A percentile compares a stretch with the other conserved stretches of the same genome.
Evolutionary conservation across 2,113 vertebrate species (phyloP).

Genomic region (Python bivittatus): DNA sequence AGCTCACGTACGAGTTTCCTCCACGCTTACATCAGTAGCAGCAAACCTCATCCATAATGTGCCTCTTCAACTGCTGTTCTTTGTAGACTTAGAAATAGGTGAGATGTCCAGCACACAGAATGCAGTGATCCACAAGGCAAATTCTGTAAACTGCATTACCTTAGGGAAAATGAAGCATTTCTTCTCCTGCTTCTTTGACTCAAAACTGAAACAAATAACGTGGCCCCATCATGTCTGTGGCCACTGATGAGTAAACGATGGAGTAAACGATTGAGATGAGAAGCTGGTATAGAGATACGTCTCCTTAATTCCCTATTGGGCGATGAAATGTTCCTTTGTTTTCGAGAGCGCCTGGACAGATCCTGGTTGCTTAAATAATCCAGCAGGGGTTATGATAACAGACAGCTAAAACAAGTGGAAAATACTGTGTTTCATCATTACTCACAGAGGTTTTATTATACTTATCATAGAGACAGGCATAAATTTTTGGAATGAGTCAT

Average conservation of each 20-base stretch:
- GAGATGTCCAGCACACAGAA: background rate
- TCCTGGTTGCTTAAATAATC: constrained; percentile 9
- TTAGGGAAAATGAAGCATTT: background rate
- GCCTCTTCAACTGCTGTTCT: background rate
- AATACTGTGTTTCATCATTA: background rate
- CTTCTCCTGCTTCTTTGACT: background rate
- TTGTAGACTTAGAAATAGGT: background rate
- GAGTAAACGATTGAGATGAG: background rate
- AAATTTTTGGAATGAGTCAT: constrained; percentile 10
- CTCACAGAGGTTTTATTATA: constrained; percentile 31
- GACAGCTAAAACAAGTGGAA: constrained; percentile 4
- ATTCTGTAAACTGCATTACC: background rate
- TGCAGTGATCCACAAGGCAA: background rate
- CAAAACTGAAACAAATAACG: background rate
- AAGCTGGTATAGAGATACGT: background rate
- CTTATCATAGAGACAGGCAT: constrained; percentile 13
- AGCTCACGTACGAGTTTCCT: too few relatives aligned
- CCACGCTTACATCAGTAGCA: background rate
- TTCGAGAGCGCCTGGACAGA: background rate
- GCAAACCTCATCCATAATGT: background rate
- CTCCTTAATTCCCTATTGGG: constrained; percentile 22
- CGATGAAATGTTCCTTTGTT: constrained; percentile 22
- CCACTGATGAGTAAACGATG: background rate
- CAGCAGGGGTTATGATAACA: constrained; percentile 26
- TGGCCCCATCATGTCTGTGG: constrained; percentile 13